Conservation (phyloP, 2,797 vertebrate species). For the Balearica regulorum region DNA sequence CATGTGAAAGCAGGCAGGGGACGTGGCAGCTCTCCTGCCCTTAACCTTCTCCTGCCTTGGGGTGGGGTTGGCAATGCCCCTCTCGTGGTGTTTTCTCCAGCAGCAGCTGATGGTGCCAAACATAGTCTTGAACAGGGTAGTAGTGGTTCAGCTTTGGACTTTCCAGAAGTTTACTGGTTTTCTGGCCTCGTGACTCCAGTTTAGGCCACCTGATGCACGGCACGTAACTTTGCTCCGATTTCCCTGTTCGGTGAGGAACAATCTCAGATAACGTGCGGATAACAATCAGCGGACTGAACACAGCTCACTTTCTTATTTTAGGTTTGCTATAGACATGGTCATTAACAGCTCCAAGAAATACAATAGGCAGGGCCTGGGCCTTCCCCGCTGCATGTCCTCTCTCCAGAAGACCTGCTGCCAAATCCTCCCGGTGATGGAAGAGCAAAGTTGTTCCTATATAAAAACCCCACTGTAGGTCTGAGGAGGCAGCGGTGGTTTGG, state of each 20-base stretch:
- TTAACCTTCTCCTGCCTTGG: neutral
- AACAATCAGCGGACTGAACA: neutral
- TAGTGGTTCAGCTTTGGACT: constrained; percentile 6
- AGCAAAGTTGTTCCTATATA: neutral
- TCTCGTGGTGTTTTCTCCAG: neutral
- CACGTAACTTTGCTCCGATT: neutral
- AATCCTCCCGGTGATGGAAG: neutral
- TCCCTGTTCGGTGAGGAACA: neutral
- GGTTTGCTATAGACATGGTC: neutral
- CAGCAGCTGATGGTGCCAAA: constrained; percentile 23
- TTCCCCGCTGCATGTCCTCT: neutral
- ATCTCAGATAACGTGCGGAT: neutral
- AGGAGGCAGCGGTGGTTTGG: neutral
- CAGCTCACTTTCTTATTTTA: constrained; percentile 45
- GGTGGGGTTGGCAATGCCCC: neutral
- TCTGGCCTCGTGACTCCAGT: neutral
- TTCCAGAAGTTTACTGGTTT: neutral
- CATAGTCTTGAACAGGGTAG: constrained; percentile 11
- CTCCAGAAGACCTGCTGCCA: neutral
- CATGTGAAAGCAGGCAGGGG: neutral
- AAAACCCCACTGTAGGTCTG: neutral
- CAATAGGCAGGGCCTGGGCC: constrained; percentile 9
- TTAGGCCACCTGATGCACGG: neutral
- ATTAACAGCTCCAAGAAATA: neutral
- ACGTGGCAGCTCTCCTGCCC: neutral